Base-by-base conservation (phyloP, 2,797 vertebrate species). In the Phoxinus dragarum region DNA sequence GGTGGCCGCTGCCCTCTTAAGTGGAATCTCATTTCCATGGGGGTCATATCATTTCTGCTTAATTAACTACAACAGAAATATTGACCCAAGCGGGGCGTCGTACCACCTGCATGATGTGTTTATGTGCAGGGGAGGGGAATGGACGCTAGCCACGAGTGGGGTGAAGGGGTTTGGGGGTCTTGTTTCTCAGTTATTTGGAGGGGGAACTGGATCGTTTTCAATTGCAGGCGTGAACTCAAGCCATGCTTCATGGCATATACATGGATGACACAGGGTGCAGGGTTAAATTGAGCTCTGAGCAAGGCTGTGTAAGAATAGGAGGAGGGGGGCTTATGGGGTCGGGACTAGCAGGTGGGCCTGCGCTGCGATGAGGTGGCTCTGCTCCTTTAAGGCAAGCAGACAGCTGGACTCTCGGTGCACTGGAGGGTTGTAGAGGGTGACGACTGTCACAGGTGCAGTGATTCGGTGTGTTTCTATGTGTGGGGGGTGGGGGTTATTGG, bases 1-100 rank as follows among this genome's bases (percentile, higher is more conserved):
- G 10, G 0, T 23, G 64, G 71, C 52, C 3, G 9, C 79, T 78
- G 82, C 31, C 86, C 71, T 80, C 81, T 87, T 84, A 88, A 88
- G 89, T 86, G 87, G 85, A 90, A 88, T 91, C 89, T 91, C 91
- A 86, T 91, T 89, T 92, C 84, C 72, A 86, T 91, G 90, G 87
- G 88, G 92, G 90, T 87, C 90, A 88, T 93, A 94, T 94, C 91
- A 91, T 90, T 90, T 93, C 89, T 91, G 90, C 86, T 92, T 94
- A 94, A 95, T 95, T 95, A 95, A 94, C 94, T 93, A 93, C 93
- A 93, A 94, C 93, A 94, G 94, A 95, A 95, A 95, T 94, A 95
- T 95, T 95, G 94, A 94, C 92, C 92, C 93, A 94, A 94, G 90
- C 91, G 87, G 91, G 90, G 87, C 88, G 91, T 89, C 56, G 76